Conservation (phyloP, 2,113 vertebrate genomes). For the Chloropsis cyanopogon region DNA sequence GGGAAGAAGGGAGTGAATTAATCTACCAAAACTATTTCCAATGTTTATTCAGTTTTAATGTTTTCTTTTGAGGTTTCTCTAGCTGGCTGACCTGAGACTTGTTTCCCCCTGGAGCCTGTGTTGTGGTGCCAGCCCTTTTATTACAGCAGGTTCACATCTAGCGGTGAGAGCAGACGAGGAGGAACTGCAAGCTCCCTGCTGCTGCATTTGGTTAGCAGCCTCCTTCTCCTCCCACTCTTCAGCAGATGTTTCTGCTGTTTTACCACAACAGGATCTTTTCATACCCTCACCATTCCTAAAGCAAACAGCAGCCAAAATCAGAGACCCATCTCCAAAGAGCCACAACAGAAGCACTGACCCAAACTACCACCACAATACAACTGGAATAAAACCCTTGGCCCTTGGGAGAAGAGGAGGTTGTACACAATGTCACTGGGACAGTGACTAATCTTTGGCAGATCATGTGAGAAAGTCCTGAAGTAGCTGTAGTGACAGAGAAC, state of each 20-base stretch:
- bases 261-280: constrained; percentile 26
- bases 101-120: not conserved
- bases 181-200: constrained; percentile 19
- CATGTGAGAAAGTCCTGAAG: constrained; percentile 55
- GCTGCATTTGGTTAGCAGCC: constrained; percentile 1
- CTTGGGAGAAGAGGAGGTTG: not conserved
- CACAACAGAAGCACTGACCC: constrained; percentile 32
- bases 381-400: not conserved
- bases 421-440: not conserved
- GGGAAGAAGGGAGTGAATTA: not conserved
- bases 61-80: constrained; percentile 32
- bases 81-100: not conserved
- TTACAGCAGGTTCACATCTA: constrained; percentile 26
- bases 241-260: constrained; percentile 55
- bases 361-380: not conserved
- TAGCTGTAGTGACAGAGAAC: constrained; percentile 33
- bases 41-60: not conserved
- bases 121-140: constrained; percentile 21
- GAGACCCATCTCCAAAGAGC: not conserved
- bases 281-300: constrained; percentile 5
- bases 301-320: constrained; percentile 12
- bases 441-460: constrained; percentile 61
- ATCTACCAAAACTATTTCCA: not conserved
- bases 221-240: constrained; percentile 8
- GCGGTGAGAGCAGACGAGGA: not conserved